Evolutionary conservation across 2,888 invertebrate genomes (phyloP), one percentile per base, ranked within the genome.

Genomic region (Shargacucullia verbasci): DNA sequence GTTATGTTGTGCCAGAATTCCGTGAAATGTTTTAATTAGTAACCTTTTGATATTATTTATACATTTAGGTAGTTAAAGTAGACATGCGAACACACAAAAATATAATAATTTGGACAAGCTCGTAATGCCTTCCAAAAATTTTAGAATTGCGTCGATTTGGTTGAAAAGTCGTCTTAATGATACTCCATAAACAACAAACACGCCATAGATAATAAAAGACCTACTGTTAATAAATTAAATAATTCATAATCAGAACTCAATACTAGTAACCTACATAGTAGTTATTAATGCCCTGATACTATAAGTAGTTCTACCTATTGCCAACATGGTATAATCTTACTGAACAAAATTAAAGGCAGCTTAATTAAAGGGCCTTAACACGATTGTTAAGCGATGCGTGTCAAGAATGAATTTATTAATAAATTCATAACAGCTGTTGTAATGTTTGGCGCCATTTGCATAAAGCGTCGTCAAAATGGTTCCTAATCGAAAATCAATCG

Each of bases 341-440:
- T 39, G 12, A 48, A 52, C 20, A 39, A 71, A 46, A 65, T 52
- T 44, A 43, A 59, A 29, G 14, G 37, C 25, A 55, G 53, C 45
- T 61, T 48, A 54, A 54, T 60, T 53, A 52, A 64, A 76, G 73
- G 73, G 66, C 73, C 76, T 73, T 73, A 62, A 61, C 73, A 76
- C 58, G 44, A 61, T 73, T 76, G 54, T 40, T 54, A 46, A 70
- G 46, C 73, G 49, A 76, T 59, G 63, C 73, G 59, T 76, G 70
- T 65, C 65, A 72, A 68, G 69, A 52, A 59, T 70, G 47, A 62
- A 70, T 65, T 57, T 71, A 47, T 59, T 70, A 64, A 44, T 50
- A 38, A 29, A 9, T 48, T 37, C 49, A 14, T 55, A 68, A 33
- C 58, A 38, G 39, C 25, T 72, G 64, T 69, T 59, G 69, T 59